phyloP scores from a whole-genome alignment of 1,140 invertebrate species.

The Hylaeus volcanicus region DNA sequence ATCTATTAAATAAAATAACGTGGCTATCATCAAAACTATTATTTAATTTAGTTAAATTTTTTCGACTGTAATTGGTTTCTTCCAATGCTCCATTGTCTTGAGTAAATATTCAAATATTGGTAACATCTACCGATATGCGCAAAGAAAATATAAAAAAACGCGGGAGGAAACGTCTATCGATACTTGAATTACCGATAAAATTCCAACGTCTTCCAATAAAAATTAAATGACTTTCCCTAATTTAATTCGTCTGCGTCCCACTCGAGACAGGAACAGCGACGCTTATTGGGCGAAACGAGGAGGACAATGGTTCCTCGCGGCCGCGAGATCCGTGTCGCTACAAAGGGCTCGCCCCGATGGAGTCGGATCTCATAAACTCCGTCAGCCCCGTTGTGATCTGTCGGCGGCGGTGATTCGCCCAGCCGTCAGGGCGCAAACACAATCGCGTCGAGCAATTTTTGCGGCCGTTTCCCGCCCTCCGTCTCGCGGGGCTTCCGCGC shows the following conservation, averaged over 20 bases:
- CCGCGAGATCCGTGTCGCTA: slow-evolving; percentile 32
- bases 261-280: not conserved
- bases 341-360: slow-evolving; percentile 27
- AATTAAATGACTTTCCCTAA: not conserved
- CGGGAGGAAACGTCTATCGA: no score
- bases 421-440: slow-evolving; percentile 2
- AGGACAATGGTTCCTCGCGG: slow-evolving; percentile 7
- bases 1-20: no score
- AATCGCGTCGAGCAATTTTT: slow-evolving; percentile 55
- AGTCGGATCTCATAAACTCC: slow-evolving; percentile 42
- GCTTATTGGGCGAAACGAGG: slow-evolving; percentile 25
- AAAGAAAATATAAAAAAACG: no score
- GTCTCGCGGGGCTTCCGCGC: slow-evolving; percentile 40
- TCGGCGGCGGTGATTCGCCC: slow-evolving; percentile 12
- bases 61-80: no score
- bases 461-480: slow-evolving; percentile 27
- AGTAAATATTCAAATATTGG: no score
- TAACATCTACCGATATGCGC: no score
- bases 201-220: not conserved
- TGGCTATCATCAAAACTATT: no score
- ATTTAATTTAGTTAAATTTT: no score
- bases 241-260: not conserved
- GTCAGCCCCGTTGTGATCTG: slow-evolving; percentile 20
- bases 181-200: no score
- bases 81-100: no score